Evolutionary conservation across 2,797 vertebrate genomes (phyloP).

Genomic region (Sternotherus odoratus): DNA sequence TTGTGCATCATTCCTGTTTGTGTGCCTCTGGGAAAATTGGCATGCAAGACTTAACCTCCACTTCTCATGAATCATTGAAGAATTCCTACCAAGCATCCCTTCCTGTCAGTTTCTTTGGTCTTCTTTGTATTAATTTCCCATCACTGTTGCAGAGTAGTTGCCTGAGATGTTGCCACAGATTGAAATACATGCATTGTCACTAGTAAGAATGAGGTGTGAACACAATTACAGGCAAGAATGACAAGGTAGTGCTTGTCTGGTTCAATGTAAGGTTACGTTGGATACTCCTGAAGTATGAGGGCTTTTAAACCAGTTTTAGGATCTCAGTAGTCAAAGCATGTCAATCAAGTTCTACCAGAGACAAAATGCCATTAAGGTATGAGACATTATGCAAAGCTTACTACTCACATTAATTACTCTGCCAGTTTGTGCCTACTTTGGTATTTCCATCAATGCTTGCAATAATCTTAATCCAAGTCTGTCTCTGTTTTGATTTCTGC

Average conservation of each 20-base stretch:
- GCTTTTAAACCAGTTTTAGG: background rate
- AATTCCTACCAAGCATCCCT: rapidly evolving
- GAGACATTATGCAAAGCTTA: background rate
- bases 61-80: background rate
- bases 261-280: background rate
- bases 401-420: background rate
- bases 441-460: rapidly evolving
- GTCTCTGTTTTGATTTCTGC: background rate
- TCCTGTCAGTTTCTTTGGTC: background rate
- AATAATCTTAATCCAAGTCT: background rate
- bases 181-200: background rate
- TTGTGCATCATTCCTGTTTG: background rate
- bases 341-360: background rate
- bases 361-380: background rate
- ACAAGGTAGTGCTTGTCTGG: background rate
- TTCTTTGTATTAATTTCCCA: background rate
- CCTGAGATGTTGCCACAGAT: rapidly evolving
- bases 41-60: background rate
- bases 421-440: background rate
- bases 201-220: background rate
- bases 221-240: background rate
- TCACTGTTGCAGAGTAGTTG: background rate
- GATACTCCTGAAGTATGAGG: background rate
- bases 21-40: background rate
- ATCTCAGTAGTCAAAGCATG: background rate